Conservation (phyloP, 2,888 invertebrate species). For the Gymnocheta viridis region DNA sequence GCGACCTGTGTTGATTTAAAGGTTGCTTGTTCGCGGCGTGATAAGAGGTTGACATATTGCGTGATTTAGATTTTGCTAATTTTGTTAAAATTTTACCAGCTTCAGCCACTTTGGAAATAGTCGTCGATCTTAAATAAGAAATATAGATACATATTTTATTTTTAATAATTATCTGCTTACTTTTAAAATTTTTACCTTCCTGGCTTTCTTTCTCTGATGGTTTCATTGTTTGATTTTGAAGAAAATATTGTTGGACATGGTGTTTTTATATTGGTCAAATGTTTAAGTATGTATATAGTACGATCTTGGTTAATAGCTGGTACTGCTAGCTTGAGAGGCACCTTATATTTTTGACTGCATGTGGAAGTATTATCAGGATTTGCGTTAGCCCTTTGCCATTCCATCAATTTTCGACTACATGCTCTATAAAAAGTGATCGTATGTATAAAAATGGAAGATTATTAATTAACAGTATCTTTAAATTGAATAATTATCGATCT, state of each 20-base stretch:
- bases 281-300: conserved; percentile 65
- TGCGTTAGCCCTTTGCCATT: conserved; percentile 75
- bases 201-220: conserved; percentile 23
- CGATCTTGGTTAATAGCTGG: conserved; percentile 68
- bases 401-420: conserved; percentile 85
- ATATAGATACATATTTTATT: background rate
- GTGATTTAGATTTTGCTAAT: conserved; percentile 72
- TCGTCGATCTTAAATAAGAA: conserved; percentile 69
- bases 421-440: conserved; percentile 83
- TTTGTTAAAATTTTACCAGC: conserved; percentile 76
- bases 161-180: background rate
- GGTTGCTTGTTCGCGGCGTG: conserved; percentile 25
- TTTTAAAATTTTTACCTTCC: conserved; percentile 51
- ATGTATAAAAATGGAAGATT: background rate
- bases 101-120: conserved; percentile 76
- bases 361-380: conserved; percentile 67
- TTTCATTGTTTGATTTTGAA: conserved; percentile 46
- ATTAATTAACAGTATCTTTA: background rate
- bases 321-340: conserved; percentile 43
- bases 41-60: conserved; percentile 25
- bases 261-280: conserved; percentile 51
- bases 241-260: conserved; percentile 1
- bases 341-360: conserved; percentile 24
- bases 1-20: conserved; percentile 29
- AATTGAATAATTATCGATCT: too few species aligned